Conservation (phyloP, 2,888 invertebrate genomes). For the Phalangium opilio region DNA sequence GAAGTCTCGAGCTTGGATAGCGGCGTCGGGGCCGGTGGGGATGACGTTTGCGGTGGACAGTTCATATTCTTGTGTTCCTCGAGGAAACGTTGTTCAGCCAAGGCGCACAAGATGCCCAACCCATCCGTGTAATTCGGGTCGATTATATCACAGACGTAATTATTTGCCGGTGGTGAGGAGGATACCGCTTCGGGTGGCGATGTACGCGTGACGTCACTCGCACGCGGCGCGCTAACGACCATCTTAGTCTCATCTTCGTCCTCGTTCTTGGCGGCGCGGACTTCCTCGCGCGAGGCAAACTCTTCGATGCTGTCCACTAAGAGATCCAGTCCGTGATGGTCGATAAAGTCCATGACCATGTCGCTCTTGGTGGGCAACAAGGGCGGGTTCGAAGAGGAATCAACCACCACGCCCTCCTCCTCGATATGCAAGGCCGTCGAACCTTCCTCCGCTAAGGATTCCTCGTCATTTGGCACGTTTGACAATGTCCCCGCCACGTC, state of each 20-base stretch:
- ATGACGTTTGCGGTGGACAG: no score
- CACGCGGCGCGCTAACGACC: background rate
- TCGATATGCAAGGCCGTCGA: constrained; percentile 4
- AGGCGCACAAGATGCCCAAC: constrained; percentile 58
- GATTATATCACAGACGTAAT: constrained; percentile 7
- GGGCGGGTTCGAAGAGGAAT: no score
- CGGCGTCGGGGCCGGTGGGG: background rate
- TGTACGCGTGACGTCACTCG: no score
- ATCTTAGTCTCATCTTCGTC: constrained; percentile 2
- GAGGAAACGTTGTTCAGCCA: constrained; percentile 67
- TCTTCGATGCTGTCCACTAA: constrained; percentile 72
- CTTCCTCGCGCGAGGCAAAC: constrained; percentile 33
- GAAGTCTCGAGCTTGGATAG: no score
- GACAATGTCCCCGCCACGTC: no score
- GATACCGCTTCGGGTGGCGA: no score
- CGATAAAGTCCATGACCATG: constrained; percentile 20
- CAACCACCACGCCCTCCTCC: no score
- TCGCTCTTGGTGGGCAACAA: constrained; percentile 16
- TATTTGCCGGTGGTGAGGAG: no score
- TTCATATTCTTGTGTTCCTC: constrained; percentile 45
- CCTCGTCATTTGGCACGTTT: no score
- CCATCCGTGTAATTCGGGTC: constrained; percentile 22
- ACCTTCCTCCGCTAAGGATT: no score
- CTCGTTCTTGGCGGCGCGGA: no score
- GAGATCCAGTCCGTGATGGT: constrained; percentile 48